Percentiles rank a stretch among this genome's conserved stretches.
Evolutionary conservation across 2,113 vertebrate genomes (phyloP).

Genomic region (Irena cyanogastra): DNA sequence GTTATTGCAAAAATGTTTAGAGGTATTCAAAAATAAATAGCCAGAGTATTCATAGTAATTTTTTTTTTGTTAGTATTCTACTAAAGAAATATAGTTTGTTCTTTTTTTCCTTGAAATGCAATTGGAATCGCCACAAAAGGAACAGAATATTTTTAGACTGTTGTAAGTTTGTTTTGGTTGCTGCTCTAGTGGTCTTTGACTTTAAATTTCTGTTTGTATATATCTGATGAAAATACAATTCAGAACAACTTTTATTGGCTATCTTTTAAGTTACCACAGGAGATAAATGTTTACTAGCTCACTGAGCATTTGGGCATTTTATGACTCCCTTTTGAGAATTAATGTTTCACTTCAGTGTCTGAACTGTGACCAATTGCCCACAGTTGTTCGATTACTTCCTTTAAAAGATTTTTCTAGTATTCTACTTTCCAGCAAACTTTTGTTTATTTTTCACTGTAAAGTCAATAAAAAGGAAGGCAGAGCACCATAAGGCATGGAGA

Average conservation of each 20-base stretch:
- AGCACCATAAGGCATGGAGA: neutral
- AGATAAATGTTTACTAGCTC: neutral
- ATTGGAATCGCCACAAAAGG: neutral
- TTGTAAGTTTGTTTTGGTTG: neutral
- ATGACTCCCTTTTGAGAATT: neutral
- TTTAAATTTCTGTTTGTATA: neutral
- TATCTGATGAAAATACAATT: neutral
- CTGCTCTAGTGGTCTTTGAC: neutral
- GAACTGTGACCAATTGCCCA: neutral
- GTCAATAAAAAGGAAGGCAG: neutral
- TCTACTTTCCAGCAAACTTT: neutral
- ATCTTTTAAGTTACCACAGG: neutral
- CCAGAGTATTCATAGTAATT: accelerated
- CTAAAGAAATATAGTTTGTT: neutral
- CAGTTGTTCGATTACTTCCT: neutral
- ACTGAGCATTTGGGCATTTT: neutral
- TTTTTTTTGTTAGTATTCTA: neutral
- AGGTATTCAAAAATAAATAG: neutral
- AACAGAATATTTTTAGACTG: neutral
- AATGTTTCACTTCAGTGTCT: neutral
- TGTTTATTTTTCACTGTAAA: neutral
- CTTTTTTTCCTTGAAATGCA: neutral
- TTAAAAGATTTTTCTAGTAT: neutral
- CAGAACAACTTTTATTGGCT: neutral
- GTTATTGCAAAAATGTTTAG: neutral